Evolutionary conservation across 2,888 invertebrate genomes (phyloP).

Genomic region (Trichogramma evanescens): DNA sequence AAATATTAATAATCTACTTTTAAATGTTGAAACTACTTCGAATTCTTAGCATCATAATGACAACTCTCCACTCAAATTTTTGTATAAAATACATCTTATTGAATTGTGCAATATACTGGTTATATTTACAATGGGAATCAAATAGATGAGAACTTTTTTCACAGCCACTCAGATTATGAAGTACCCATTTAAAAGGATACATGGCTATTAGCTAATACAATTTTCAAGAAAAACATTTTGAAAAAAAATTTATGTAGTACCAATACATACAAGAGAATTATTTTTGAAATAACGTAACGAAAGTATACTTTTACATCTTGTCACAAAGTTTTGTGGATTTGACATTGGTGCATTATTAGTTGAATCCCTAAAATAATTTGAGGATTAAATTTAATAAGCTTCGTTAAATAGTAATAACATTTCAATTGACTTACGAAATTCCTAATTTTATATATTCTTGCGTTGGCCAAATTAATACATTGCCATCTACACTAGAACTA

Average conservation of each 20-base stretch:
- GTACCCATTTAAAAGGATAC: slow-evolving; percentile 23
- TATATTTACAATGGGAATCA: too few species aligned
- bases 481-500: slow-evolving; percentile 42
- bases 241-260: slow-evolving; percentile 30
- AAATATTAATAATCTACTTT: too few species aligned
- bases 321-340: slow-evolving; percentile 37
- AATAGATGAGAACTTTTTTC: slow-evolving; percentile 20
- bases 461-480: slow-evolving; percentile 41
- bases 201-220: slow-evolving; percentile 17
- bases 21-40: too few species aligned
- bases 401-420: slow-evolving; percentile 5
- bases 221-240: slow-evolving; percentile 13
- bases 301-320: slow-evolving; percentile 43
- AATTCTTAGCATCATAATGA: too few species aligned
- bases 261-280: slow-evolving; percentile 42
- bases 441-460: slow-evolving; percentile 36
- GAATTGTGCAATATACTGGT: too few species aligned
- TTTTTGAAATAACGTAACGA: slow-evolving; percentile 43
- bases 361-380: slow-evolving; percentile 31
- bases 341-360: slow-evolving; percentile 28
- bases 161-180: slow-evolving; percentile 35
- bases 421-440: slow-evolving; percentile 30
- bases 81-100: too few species aligned
- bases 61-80: too few species aligned
- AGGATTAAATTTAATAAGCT: slow-evolving; percentile 5